Percentiles rank a stretch among this genome's conserved stretches.
Conservation (phyloP, 2,797 vertebrate genomes). For the Sciaenops ocellatus region DNA sequence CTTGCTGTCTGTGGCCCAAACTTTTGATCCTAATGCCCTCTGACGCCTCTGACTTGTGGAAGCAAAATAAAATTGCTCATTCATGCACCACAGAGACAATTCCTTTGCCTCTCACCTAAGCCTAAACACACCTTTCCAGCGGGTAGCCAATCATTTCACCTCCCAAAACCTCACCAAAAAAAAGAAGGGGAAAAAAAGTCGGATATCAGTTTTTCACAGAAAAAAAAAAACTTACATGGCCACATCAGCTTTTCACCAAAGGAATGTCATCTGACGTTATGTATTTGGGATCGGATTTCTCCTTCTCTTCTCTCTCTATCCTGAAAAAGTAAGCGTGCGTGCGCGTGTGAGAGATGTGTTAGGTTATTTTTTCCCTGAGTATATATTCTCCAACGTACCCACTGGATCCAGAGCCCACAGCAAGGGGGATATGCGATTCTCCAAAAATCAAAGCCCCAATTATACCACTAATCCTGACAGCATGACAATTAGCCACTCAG, state of each 20-base stretch:
- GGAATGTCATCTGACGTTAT: slow-evolving; percentile 85
- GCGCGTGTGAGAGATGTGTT: slow-evolving; percentile 25
- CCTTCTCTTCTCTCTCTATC: slow-evolving; percentile 22
- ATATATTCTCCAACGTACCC: slow-evolving; percentile 82
- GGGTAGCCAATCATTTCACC: slow-evolving; percentile 25
- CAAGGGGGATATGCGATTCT: not conserved
- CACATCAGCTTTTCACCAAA: slow-evolving; percentile 82
- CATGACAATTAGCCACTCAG: slow-evolving; percentile 31
- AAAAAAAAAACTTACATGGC: slow-evolving; percentile 55
- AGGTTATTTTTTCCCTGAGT: slow-evolving; percentile 71
- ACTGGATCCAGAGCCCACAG: slow-evolving; percentile 76
- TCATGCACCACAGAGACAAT: slow-evolving; percentile 61
- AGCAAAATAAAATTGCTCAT: slow-evolving; percentile 65
- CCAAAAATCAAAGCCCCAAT: slow-evolving; percentile 23
- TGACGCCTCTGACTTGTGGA: slow-evolving; percentile 49
- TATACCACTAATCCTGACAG: slow-evolving; percentile 47
- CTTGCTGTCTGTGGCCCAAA: not conserved
- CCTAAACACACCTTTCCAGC: slow-evolving; percentile 66
- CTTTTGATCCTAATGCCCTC: slow-evolving; percentile 32
- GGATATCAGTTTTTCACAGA: slow-evolving; percentile 49
- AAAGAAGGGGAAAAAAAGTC: slow-evolving; percentile 19
- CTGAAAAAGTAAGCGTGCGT: slow-evolving; percentile 30
- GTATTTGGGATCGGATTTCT: slow-evolving; percentile 83
- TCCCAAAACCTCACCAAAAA: not conserved
- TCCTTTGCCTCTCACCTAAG: slow-evolving; percentile 48